Percentiles rank a stretch among this genome's conserved stretches.
These are phyloP conservation scores for Leptinotarsa lineolata DNA, from an alignment of 1,140 invertebrate genomes.

Conservation along the genomic window DNA sequence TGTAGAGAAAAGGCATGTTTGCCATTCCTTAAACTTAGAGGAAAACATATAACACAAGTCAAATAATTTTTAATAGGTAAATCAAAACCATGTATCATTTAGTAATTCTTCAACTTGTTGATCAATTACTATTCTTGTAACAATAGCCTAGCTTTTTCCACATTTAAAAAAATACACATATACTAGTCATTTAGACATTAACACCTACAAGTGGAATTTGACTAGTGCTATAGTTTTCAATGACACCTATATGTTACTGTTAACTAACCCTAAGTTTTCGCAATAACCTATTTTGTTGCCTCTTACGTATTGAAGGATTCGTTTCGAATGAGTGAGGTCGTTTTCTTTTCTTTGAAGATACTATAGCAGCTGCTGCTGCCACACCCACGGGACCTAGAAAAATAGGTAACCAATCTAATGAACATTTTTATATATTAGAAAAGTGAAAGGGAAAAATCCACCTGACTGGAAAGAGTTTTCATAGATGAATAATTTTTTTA, in stretches of 20 bases:
- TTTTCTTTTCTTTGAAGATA: constrained; percentile 94
- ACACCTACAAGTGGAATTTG: neutral
- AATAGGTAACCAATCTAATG: neutral
- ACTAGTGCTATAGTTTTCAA: neutral
- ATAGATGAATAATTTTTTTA: no score
- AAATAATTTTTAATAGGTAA: no score
- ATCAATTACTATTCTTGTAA: no score
- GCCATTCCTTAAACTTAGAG: no score
- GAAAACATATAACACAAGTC: no score
- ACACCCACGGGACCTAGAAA: constrained; percentile 87
- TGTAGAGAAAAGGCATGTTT: no score
- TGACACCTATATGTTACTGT: constrained; percentile 5
- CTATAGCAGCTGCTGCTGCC: constrained; percentile 94
- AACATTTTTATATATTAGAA: neutral
- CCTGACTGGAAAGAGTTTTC: no score
- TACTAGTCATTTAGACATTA: no score
- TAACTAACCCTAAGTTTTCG: constrained; percentile 78
- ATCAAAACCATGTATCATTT: no score
- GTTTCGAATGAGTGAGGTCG: constrained; percentile 96
- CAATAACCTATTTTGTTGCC: constrained; percentile 92
- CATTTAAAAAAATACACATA: no score
- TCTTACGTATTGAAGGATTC: constrained; percentile 93
- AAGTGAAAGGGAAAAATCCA: neutral
- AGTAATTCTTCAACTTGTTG: no score
- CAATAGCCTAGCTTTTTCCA: no score